Conservation (phyloP, 2,888 invertebrate species). For the Lasius platythorax region DNA sequence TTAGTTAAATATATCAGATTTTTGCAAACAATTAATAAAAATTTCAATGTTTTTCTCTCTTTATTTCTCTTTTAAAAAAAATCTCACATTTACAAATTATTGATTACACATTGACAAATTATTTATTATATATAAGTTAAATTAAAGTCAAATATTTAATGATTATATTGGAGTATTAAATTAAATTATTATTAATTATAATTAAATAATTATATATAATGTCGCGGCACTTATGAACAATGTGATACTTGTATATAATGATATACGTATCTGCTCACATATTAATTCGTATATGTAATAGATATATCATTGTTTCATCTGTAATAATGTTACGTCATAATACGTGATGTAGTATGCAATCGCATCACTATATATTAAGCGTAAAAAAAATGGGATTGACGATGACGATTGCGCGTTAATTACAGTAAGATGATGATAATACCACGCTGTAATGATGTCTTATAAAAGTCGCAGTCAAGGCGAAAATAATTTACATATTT, state of each 20-base stretch:
- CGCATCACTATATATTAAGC: not conserved
- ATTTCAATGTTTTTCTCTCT: not conserved
- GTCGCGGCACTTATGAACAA: not conserved
- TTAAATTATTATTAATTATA: not conserved
- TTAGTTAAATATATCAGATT: not conserved
- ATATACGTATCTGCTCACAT: not conserved
- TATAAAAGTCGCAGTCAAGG: not conserved
- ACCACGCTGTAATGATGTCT: not conserved
- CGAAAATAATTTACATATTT: not conserved
- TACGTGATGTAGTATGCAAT: not conserved
- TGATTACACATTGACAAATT: not conserved
- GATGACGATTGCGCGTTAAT: not conserved
- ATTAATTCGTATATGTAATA: not conserved
- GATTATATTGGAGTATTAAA: not conserved
- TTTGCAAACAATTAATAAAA: not conserved
- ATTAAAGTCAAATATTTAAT: not conserved
- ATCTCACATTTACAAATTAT: not conserved
- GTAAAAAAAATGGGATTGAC: not conserved
- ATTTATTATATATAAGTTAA: not conserved
- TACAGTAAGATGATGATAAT: not conserved
- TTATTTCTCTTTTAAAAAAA: not conserved
- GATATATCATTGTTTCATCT: not conserved
- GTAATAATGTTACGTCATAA: not conserved
- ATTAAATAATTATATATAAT: too few species aligned
- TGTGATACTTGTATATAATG: not conserved